phyloP scores from a whole-genome alignment of 2,113 vertebrate species.

The Callopanchax toddi region DNA sequence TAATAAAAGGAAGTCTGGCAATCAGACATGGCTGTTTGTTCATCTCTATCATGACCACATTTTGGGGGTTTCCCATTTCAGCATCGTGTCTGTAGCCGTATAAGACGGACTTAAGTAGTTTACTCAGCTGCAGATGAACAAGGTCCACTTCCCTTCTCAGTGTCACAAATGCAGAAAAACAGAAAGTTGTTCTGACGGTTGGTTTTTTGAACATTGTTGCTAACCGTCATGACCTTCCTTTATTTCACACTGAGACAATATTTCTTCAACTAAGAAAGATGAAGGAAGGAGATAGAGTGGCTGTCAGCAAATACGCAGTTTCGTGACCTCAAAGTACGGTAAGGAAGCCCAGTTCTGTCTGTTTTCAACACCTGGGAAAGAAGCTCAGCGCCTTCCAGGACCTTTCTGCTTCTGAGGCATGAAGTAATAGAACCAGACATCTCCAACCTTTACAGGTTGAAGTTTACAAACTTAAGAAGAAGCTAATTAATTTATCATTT shows the following conservation, averaged over 20 bases:
- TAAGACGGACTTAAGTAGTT: constrained; percentile 77
- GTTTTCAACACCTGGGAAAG: constrained; percentile 43
- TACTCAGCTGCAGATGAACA: constrained; percentile 78
- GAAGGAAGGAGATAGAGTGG: constrained; percentile 59
- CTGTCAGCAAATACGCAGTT: constrained; percentile 56
- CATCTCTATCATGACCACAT: constrained; percentile 70
- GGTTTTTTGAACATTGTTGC: constrained; percentile 69
- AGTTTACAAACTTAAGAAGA: too few species aligned
- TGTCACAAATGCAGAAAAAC: constrained; percentile 51
- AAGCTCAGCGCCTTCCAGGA: constrained; percentile 9
- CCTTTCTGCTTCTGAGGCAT: not conserved
- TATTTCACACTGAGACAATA: constrained; percentile 60
- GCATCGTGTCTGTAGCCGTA: constrained; percentile 61
- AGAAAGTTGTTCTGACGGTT: constrained; percentile 43
- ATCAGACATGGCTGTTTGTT: constrained; percentile 72
- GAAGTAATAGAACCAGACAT: not conserved
- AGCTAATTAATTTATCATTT: too few species aligned
- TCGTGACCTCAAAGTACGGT: constrained; percentile 45
- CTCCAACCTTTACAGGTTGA: not conserved
- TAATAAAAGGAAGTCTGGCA: constrained; percentile 76
- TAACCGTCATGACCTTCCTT: constrained; percentile 66
- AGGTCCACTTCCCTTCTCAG: constrained; percentile 61
- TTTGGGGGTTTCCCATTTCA: constrained; percentile 66
- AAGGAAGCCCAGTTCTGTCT: constrained; percentile 23
- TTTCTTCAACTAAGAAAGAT: constrained; percentile 68